phyloP scores from a whole-genome alignment of 2,113 vertebrate species.

The Leucoraja erinaceus region DNA sequence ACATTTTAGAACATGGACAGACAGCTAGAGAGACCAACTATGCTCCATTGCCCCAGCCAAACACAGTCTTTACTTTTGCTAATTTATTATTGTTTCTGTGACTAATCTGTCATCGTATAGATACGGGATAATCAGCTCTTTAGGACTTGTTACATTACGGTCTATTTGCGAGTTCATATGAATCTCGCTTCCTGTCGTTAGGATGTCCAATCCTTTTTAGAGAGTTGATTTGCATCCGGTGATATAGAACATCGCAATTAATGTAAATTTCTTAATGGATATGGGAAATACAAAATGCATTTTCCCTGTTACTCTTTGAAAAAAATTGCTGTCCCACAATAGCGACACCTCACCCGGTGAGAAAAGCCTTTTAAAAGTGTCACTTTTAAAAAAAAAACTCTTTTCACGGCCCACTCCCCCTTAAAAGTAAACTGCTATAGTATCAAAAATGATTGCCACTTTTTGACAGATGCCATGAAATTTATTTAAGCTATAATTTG shows the following conservation, averaged over 20 bases:
- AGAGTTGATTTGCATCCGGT: neutral
- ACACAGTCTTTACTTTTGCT: neutral
- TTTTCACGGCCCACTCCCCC: neutral
- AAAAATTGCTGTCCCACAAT: neutral
- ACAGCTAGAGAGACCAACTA: neutral
- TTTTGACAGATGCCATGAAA: neutral
- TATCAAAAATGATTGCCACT: neutral
- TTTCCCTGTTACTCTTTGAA: neutral
- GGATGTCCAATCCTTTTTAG: neutral
- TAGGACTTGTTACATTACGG: neutral
- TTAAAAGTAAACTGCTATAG: neutral
- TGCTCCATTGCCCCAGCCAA: neutral
- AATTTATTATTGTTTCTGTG: conserved; percentile 21
- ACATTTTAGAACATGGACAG: neutral
- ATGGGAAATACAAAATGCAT: neutral
- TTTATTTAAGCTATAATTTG: conserved; percentile 16
- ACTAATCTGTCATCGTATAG: neutral
- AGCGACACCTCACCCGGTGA: neutral
- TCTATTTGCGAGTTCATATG: neutral
- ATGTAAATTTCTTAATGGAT: neutral
- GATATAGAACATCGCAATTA: neutral
- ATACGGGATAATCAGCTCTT: neutral
- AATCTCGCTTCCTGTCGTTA: neutral
- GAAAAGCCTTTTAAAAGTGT: neutral
- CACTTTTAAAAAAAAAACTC: neutral